Evolutionary conservation across 2,888 invertebrate species (phyloP).

Genomic region (Fragum fragum): DNA sequence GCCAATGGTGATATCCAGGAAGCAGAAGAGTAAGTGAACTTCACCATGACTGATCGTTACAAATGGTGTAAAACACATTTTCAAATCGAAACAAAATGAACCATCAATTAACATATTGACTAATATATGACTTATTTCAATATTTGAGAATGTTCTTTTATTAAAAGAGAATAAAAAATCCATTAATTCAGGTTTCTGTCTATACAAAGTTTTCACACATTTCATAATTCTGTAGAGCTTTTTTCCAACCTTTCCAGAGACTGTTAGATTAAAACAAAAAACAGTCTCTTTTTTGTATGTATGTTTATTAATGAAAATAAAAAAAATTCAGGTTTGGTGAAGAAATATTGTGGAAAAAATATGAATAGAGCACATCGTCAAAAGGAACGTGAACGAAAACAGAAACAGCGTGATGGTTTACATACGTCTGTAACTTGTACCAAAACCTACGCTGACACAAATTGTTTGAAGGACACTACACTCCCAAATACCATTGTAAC

Average conservation of each 20-base stretch:
- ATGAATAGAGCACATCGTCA: slow-evolving; percentile 1
- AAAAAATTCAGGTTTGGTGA: slow-evolving; percentile 7
- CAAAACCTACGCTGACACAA: neutral
- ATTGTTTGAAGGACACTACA: neutral
- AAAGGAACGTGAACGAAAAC: slow-evolving; percentile 1
- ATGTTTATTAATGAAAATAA: too few relatives aligned
- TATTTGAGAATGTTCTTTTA: too few relatives aligned
- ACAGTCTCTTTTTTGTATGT: too few relatives aligned
- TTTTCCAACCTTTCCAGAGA: too few relatives aligned
- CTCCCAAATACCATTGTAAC: neutral
- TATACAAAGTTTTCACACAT: too few relatives aligned
- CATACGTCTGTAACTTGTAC: neutral
- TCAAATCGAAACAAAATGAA: too few relatives aligned
- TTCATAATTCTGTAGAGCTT: too few relatives aligned
- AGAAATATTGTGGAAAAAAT: neutral
- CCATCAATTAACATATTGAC: too few relatives aligned
- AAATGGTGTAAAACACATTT: neutral
- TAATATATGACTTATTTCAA: too few relatives aligned
- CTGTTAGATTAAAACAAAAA: too few relatives aligned
- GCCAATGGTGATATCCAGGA: neutral
- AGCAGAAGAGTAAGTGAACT: neutral
- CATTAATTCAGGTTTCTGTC: too few relatives aligned
- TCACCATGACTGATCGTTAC: neutral
- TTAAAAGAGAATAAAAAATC: too few relatives aligned
- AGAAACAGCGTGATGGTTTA: slow-evolving; percentile 7